Conservation (phyloP, 1,140 invertebrate species). For the Bombus sibiricus region DNA sequence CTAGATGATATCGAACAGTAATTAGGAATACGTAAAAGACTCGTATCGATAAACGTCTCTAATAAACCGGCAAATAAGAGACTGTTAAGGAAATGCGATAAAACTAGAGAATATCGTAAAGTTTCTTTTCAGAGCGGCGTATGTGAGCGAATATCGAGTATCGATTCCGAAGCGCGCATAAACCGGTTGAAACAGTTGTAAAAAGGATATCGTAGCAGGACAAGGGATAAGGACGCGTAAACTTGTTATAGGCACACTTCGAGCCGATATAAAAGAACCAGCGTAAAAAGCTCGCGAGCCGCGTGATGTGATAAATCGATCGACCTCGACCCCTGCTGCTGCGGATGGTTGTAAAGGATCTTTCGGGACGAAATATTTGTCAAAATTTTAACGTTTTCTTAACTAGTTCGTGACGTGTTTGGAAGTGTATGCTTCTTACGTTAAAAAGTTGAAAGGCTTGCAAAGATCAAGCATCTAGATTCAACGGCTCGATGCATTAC, state of each 20-base stretch:
- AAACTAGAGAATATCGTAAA: neutral
- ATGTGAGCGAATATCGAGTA: too few species aligned
- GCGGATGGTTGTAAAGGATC: neutral
- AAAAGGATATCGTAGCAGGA: neutral
- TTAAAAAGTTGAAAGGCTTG: neutral
- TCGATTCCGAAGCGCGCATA: neutral
- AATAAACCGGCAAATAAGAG: neutral
- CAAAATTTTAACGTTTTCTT: neutral
- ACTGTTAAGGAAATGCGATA: neutral
- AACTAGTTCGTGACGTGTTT: neutral
- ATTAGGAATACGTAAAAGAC: neutral
- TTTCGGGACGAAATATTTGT: neutral
- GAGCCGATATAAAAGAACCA: neutral
- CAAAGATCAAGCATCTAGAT: neutral
- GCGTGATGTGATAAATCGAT: conserved; percentile 29
- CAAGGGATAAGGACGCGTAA: neutral
- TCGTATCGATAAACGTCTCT: neutral
- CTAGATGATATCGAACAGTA: too few species aligned
- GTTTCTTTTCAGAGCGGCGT: neutral
- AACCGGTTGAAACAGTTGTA: conserved; percentile 17
- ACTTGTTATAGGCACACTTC: conserved; percentile 3
- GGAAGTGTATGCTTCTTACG: neutral
- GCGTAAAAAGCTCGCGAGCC: conserved; percentile 18
- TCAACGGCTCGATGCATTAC: neutral
- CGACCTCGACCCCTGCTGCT: conserved; percentile 19